phyloP scores from a whole-genome alignment of 2,797 vertebrate genomes.

The Sparidentex hasta region DNA sequence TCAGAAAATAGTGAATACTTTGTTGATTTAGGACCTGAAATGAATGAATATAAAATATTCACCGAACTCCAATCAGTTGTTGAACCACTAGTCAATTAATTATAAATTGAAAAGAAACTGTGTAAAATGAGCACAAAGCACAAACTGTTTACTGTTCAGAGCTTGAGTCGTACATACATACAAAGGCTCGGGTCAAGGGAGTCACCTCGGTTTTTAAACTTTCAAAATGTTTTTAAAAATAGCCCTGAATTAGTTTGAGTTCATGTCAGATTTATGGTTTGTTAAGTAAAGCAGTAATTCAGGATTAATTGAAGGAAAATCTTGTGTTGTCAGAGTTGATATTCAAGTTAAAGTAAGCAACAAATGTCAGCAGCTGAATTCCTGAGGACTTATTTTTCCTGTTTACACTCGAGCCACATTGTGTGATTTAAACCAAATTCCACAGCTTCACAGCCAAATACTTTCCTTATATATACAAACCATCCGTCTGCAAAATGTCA shows the following conservation, averaged over 20 bases:
- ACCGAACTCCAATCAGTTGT: too few relatives aligned
- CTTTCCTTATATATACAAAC: neutral
- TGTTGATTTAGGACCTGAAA: neutral
- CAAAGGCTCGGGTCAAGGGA: too few relatives aligned
- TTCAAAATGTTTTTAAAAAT: neutral
- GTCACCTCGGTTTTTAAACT: neutral
- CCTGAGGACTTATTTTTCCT: neutral
- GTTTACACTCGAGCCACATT: neutral
- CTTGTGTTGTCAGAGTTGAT: neutral
- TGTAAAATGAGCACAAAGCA: too few relatives aligned
- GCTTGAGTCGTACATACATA: too few relatives aligned
- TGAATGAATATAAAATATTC: too few relatives aligned
- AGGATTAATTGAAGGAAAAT: neutral
- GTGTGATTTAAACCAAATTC: neutral
- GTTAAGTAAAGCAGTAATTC: neutral
- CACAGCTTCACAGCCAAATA: conserved; percentile 2
- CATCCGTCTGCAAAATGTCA: neutral
- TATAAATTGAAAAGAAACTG: neutral
- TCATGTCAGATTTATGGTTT: conserved; percentile 3
- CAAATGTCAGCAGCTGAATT: neutral
- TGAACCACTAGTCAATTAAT: too few relatives aligned
- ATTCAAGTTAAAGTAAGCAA: neutral
- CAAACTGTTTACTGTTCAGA: too few relatives aligned
- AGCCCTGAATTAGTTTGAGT: neutral
- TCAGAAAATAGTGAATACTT: neutral